phyloP scores from a whole-genome alignment of 2,888 invertebrate genomes.

The Linnaemya tessellans region DNA sequence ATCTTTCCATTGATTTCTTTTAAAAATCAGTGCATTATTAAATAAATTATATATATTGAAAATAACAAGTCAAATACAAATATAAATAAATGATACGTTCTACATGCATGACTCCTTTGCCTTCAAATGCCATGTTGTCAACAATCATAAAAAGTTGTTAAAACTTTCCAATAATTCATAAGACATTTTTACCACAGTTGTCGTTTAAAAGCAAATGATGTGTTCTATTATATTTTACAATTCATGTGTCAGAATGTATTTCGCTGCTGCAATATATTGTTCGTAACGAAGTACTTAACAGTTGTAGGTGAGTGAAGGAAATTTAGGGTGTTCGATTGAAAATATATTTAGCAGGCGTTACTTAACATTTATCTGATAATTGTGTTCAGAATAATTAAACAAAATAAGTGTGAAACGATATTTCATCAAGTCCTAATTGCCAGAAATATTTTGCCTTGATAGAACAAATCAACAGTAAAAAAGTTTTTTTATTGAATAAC shows the following conservation, averaged over 20 bases:
- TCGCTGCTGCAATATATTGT: background rate
- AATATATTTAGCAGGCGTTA: no score
- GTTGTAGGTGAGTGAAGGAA: background rate
- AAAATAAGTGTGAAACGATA: no score
- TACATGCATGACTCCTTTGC: constrained; percentile 36
- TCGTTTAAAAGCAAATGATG: constrained; percentile 35
- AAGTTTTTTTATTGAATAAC: background rate
- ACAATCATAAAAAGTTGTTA: constrained; percentile 52
- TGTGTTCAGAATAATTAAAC: no score
- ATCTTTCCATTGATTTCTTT: background rate
- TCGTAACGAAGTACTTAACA: background rate
- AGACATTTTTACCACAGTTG: constrained; percentile 53
- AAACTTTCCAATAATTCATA: constrained; percentile 59
- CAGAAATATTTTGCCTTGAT: no score
- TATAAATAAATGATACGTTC: constrained; percentile 29
- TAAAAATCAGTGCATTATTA: background rate
- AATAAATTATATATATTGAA: background rate
- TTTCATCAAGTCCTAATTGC: no score
- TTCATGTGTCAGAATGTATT: background rate
- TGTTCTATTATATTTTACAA: background rate
- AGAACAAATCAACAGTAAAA: no score
- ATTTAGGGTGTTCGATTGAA: constrained; percentile 5
- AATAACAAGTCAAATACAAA: background rate
- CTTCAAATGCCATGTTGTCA: constrained; percentile 57
- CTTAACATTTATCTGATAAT: no score